A percentile compares a stretch with the other conserved stretches of the same genome.
Conservation (phyloP, 2,113 vertebrate species). For the Trichomycterus rosablanca region DNA sequence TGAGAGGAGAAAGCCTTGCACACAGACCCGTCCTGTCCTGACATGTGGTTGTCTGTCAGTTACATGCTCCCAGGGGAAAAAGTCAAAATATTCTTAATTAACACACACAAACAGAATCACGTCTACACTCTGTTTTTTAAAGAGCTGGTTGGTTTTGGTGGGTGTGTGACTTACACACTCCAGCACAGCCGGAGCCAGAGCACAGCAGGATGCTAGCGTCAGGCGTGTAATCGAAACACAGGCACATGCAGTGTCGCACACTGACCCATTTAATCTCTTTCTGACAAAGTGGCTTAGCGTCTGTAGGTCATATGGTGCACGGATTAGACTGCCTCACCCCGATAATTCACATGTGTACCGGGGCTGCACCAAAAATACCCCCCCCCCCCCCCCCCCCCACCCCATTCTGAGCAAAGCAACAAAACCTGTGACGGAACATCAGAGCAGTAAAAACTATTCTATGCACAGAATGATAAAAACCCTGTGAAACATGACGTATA, state of each 20-base stretch:
- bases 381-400: too few relatives aligned
- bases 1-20: background rate
- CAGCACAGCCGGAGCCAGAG: conserved; percentile 29
- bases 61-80: conserved; percentile 7
- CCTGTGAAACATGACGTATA: too few relatives aligned
- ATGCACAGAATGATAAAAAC: too few relatives aligned
- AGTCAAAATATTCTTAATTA: background rate
- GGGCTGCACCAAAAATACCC: background rate
- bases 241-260: conserved; percentile 57
- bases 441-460: background rate
- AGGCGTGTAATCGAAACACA: conserved; percentile 63
- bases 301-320: conserved; percentile 68
- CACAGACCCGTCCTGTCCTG: conserved; percentile 19
- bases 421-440: background rate
- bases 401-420: background rate
- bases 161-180: conserved; percentile 37
- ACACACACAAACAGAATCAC: conserved; percentile 5
- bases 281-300: conserved; percentile 73
- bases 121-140: background rate
- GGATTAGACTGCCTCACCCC: conserved; percentile 56
- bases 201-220: conserved; percentile 54
- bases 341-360: background rate
- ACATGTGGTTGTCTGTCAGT: conserved; percentile 22
- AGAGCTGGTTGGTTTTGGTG: background rate
- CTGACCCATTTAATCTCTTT: conserved; percentile 72